Base-by-base conservation (phyloP, 2,113 vertebrate species). In the Tachysurus vachellii region DNA sequence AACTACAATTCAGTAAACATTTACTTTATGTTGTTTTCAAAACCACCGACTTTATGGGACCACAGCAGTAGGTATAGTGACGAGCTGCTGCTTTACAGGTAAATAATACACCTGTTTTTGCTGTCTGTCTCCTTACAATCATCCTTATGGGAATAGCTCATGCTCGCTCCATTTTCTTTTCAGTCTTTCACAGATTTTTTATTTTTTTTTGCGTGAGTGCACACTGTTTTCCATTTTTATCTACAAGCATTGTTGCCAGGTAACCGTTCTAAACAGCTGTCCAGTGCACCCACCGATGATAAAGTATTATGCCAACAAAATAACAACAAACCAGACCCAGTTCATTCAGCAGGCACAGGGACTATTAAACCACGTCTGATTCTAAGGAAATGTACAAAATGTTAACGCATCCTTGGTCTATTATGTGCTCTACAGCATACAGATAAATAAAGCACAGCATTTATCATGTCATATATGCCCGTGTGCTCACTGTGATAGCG, bases 221-320 rank as follows among this genome's bases (percentile, higher is more conserved):
- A 44, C 79, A 61, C 31, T 1, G 11, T 61, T 61, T 81, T 61
- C 57, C 56, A 81, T 61, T 61, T 57, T 57, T 81, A 44, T 42
- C 31, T 81, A 44, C 6, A 19, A 42, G 79, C 11, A 81, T 81
- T 81, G 79, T 81, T 81, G 79, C 79, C 56, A 81, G 79, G 79
- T 81, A 81, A 81, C 79, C 79, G 14, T 80, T 80, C 79, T 61
- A 81, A 81, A 81, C 79, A 81, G 79, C 79, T 81, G 79, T 81
- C 36, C 28, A 59, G 31, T 81, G 7, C 31, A 13, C 9, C 21
- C 31, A 59, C 56, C 44, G 79, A 61, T 81, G 79, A 81, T 61
- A 59, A 81, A 81, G 79, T 81, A 81, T 44, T 14, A 42, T 61
- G 56, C 56, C 36, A 81, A 81, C 56, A 81, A 81, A 81, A 81